phyloP scores from a whole-genome alignment of 2,888 invertebrate genomes.

The Coelopa pilipes region DNA sequence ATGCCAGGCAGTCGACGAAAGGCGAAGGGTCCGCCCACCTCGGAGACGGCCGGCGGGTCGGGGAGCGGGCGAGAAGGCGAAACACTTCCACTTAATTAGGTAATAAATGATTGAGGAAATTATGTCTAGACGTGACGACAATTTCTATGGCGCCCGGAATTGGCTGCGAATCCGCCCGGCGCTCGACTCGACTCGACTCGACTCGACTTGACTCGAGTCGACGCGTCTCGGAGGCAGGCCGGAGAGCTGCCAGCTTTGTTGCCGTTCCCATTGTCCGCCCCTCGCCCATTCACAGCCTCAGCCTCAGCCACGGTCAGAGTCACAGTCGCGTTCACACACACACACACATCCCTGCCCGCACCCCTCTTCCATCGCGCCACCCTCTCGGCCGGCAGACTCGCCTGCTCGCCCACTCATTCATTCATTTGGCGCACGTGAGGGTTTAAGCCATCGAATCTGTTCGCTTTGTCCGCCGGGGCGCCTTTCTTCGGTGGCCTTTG shows the following conservation, averaged over 20 bases:
- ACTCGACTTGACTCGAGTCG: too few relatives aligned
- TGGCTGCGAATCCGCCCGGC: too few relatives aligned
- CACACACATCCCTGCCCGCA: too few relatives aligned
- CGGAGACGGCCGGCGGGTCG: neutral
- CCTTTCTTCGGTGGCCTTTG: slow-evolving; percentile 18
- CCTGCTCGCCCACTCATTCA: neutral
- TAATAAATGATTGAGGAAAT: slow-evolving; percentile 68
- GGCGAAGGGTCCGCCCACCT: neutral
- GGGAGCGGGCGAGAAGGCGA: neutral
- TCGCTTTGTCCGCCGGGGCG: neutral
- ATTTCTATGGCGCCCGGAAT: slow-evolving; percentile 49
- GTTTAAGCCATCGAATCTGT: slow-evolving; percentile 22
- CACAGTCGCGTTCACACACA: too few relatives aligned
- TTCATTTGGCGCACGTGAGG: slow-evolving; percentile 30
- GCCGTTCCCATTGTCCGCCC: neutral
- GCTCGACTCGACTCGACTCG: too few relatives aligned
- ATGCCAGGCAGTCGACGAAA: slow-evolving; percentile 40
- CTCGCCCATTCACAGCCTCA: neutral
- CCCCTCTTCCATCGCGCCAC: too few relatives aligned
- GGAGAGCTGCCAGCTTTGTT: neutral
- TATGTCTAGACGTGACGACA: slow-evolving; percentile 67
- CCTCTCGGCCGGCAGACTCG: slow-evolving; percentile 1
- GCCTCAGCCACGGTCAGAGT: too few relatives aligned
- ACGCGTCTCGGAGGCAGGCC: slow-evolving; percentile 26
- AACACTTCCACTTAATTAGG: slow-evolving; percentile 66